A percentile compares a stretch with the other conserved stretches of the same genome.
These are phyloP conservation scores for Amphimedon queenslandica DNA, from an alignment of 37 sponge, comb jelly and placozoan genomes.

Conservation along the genomic window DNA sequence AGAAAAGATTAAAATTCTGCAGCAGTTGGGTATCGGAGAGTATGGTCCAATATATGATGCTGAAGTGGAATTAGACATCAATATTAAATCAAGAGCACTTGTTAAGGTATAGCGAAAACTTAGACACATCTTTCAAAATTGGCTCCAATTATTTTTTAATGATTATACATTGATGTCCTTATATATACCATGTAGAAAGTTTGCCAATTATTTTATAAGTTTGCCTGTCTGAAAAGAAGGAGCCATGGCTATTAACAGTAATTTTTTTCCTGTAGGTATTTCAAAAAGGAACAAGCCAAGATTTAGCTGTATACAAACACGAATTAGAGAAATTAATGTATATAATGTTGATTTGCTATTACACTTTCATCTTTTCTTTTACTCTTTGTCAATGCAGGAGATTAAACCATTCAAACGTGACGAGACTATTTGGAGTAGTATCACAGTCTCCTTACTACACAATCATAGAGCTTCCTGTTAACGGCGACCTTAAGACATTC, in stretches of 20 bases:
- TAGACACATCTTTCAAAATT: too few relatives aligned
- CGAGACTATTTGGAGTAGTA: slow-evolving; percentile 68
- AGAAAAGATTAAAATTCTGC: slow-evolving; percentile 28
- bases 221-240: too few relatives aligned
- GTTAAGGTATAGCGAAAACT: slow-evolving; percentile 73
- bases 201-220: too few relatives aligned
- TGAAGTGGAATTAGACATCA: slow-evolving; percentile 46
- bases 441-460: slow-evolving; percentile 63
- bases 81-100: slow-evolving; percentile 46
- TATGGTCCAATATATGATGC: slow-evolving; percentile 84
- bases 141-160: too few relatives aligned
- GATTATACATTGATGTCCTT: too few relatives aligned
- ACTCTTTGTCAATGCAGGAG: slow-evolving; percentile 22
- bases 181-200: too few relatives aligned
- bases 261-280: slow-evolving; percentile 24
- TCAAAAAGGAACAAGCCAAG: slow-evolving; percentile 44
- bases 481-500: slow-evolving; percentile 85
- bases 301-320: slow-evolving; percentile 42
- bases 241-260: too few relatives aligned
- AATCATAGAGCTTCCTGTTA: slow-evolving; percentile 68
- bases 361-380: not conserved
- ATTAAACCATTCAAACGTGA: slow-evolving; percentile 61
- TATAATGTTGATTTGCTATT: not conserved
- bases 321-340: slow-evolving; percentile 37
- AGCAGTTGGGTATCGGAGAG: slow-evolving; percentile 70